Evolutionary conservation across 2,797 vertebrate species (phyloP), one percentile per base, ranked within the genome.

Genomic region (Hemibagrus guttatus): DNA sequence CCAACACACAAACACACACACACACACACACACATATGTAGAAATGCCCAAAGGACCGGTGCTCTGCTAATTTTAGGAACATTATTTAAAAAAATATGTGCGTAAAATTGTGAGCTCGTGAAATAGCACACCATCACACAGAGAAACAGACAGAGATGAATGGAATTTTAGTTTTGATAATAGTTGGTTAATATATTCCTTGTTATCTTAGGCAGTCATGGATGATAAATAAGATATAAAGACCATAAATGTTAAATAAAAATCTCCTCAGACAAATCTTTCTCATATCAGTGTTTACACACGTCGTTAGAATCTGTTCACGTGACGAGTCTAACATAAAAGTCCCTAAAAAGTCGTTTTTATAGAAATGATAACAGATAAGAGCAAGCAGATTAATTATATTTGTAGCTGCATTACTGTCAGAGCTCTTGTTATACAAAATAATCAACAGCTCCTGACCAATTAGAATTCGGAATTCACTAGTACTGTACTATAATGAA

Each of bases 1-100:
- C 39, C 79, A 81, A 82, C 52, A 28, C 49, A 46, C 83, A 83
- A 83, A 75, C 26, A 54, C 49, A 75, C 28, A 35, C 31, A 68
- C 46, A 49, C 71, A 52, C 23, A 54, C 2, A 54, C n/a, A 56
- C 75, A 76, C 26, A 28, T 0, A 31, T 2, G 2, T 21, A 56
- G 16, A 56, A 56, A 76, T 76, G 11, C 71, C 71, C 71, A 75
- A n/a, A 52, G 52, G 52, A 31, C n/a, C 74, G 31, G 21, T 16
- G 8, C 46, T 14, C 42, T 49, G 11, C 71, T 54, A 54, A 78
- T 35, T 78, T 78, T 78, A 76, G 28, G 28, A 76, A 76, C 52
- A 56, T 56, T 76, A 35, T 56, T 9, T 0, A 6, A 74, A 74
- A 74, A 66, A 69, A 5, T 0, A 52, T 16, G 16, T 26, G 13